These are phyloP conservation scores for Castor canadensis DNA, from an alignment of 2,113 vertebrate species.

Conservation along the genomic window DNA sequence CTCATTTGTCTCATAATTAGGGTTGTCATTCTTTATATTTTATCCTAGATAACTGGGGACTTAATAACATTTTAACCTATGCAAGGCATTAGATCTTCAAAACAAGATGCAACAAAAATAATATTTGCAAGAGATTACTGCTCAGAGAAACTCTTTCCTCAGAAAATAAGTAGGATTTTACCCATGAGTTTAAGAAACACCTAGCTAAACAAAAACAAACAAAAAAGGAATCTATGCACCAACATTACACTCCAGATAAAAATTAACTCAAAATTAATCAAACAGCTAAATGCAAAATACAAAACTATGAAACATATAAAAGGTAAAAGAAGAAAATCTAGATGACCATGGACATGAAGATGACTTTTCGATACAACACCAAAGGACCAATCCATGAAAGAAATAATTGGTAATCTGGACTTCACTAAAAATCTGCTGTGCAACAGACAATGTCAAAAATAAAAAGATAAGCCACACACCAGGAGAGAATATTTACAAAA, in stretches of 20 bases:
- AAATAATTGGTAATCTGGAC: not conserved
- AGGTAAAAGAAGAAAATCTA: not conserved
- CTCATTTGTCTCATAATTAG: not conserved
- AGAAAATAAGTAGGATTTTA: slow-evolving; percentile 1
- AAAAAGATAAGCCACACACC: not conserved
- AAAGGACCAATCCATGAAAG: not conserved
- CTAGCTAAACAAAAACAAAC: not conserved
- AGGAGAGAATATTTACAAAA: not conserved
- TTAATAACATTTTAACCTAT: not conserved
- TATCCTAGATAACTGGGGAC: not conserved
- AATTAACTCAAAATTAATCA: not conserved
- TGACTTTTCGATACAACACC: not conserved
- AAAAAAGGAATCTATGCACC: not conserved
- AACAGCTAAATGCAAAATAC: not conserved
- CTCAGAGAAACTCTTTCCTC: not conserved
- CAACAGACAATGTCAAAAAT: not conserved
- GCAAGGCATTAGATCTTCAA: not conserved
- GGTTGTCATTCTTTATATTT: not conserved
- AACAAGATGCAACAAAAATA: not conserved
- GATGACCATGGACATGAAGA: not conserved
- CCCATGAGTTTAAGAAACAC: not conserved
- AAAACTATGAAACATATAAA: not conserved
- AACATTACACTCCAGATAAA: not conserved
- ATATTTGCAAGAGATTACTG: not conserved
- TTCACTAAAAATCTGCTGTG: not conserved